phyloP scores from a whole-genome alignment of 2,113 vertebrate genomes.

The Stigmatopora nigra region DNA sequence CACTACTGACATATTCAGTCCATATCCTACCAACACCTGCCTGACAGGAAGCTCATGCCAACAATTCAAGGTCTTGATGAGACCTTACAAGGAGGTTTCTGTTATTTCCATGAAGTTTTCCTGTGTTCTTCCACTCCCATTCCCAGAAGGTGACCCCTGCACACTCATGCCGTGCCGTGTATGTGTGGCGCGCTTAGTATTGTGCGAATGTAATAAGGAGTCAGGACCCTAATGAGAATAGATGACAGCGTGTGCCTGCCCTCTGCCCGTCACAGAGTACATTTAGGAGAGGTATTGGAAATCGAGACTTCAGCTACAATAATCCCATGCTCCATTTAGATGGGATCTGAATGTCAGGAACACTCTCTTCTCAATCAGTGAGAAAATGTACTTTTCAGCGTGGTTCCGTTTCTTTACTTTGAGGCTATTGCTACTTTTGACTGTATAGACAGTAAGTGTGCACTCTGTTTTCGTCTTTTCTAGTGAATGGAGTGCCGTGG shows the following conservation, averaged over 20 bases:
- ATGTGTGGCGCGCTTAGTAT: constrained; percentile 4
- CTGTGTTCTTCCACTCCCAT: constrained; percentile 14
- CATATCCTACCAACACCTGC: constrained; percentile 40
- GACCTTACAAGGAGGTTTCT: constrained; percentile 45
- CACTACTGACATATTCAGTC: constrained; percentile 6
- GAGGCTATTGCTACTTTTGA: constrained; percentile 35
- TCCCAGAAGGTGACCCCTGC: constrained; percentile 60
- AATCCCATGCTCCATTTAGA: constrained; percentile 70
- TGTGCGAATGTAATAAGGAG: constrained; percentile 52
- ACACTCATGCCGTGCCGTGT: constrained; percentile 7
- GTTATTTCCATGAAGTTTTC: constrained; percentile 50
- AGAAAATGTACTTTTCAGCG: constrained; percentile 38
- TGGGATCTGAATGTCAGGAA: constrained; percentile 34
- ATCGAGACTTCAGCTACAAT: constrained; percentile 66
- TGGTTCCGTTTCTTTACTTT: constrained; percentile 28
- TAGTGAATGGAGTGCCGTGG: constrained; percentile 88
- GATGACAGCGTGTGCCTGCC: constrained; percentile 62
- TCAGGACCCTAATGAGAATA: constrained; percentile 66
- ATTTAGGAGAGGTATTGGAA: constrained; percentile 63
- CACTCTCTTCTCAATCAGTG: constrained; percentile 51
- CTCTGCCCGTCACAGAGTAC: constrained; percentile 49
- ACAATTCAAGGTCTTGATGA: constrained; percentile 48
- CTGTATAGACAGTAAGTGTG: constrained; percentile 26
- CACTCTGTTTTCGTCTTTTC: constrained; percentile 28
- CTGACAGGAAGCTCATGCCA: constrained; percentile 36